A percentile compares a stretch with the other conserved stretches of the same genome.
These are phyloP conservation scores for Brevimyrus niger DNA, from an alignment of 2,113 vertebrate species.

Conservation along the genomic window DNA sequence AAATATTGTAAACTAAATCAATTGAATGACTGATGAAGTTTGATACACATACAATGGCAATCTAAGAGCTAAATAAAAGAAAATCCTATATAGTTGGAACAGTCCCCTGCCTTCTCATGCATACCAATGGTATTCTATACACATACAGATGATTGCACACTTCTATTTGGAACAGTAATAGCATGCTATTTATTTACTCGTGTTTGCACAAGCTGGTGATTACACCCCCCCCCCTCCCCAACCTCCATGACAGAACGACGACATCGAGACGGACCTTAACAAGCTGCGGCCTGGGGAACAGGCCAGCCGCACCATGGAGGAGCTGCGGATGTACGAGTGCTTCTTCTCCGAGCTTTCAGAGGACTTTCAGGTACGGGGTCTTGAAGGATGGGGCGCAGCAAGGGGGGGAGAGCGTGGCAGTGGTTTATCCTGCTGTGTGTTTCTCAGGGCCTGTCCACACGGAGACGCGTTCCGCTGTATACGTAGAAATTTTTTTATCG, in stretches of 20 bases:
- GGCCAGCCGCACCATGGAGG: conserved; percentile 70
- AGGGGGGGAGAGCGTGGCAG: background rate
- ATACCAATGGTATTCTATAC: too few species aligned
- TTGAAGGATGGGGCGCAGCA: background rate
- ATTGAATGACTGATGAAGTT: background rate
- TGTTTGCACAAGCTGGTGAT: background rate
- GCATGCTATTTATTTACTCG: background rate
- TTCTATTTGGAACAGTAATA: background rate
- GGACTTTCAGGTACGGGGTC: conserved; percentile 78
- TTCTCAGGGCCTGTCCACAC: too few species aligned
- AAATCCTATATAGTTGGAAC: too few species aligned
- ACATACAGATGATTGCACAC: background rate
- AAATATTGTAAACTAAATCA: background rate
- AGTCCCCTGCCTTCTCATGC: too few species aligned
- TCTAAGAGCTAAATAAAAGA: background rate
- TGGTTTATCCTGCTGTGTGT: background rate
- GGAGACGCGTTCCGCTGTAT: too few species aligned
- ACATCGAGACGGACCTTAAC: conserved; percentile 93
- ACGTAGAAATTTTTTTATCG: too few species aligned
- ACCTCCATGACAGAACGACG: conserved; percentile 73
- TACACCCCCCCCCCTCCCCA: background rate
- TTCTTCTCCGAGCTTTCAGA: conserved; percentile 88
- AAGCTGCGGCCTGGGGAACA: conserved; percentile 78
- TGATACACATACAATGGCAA: background rate
- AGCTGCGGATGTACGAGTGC: conserved; percentile 81